phyloP scores from a whole-genome alignment of 2,797 vertebrate genomes.

The Bryconaethiops microstoma region DNA sequence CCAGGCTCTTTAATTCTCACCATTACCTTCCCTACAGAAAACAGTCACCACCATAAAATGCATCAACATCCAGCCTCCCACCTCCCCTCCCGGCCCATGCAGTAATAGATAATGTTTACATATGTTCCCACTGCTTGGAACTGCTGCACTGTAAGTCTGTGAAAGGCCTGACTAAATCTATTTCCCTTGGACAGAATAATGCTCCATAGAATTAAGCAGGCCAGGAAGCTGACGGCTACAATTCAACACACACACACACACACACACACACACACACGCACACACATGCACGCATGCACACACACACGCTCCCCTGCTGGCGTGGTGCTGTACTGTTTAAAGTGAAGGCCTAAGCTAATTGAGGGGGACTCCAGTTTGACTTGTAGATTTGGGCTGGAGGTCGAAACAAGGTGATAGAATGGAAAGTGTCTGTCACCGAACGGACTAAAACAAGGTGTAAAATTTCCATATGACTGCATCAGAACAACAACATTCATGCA shows the following conservation, averaged over 20 bases:
- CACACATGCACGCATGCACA: slow-evolving; percentile 21
- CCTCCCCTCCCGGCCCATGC: slow-evolving; percentile 73
- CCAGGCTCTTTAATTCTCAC: slow-evolving; percentile 17
- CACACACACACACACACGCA: slow-evolving; percentile 7
- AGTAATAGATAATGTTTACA: slow-evolving; percentile 93
- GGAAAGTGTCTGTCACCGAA: slow-evolving; percentile 24
- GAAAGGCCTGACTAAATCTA: slow-evolving; percentile 96
- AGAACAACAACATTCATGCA: not conserved
- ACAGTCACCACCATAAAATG: slow-evolving; percentile 83
- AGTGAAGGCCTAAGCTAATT: slow-evolving; percentile 32
- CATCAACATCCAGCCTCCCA: slow-evolving; percentile 85
- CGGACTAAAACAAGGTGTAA: not conserved
- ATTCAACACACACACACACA: slow-evolving; percentile 31
- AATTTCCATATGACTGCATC: slow-evolving; percentile 10
- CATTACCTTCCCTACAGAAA: slow-evolving; percentile 80
- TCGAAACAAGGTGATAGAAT: slow-evolving; percentile 6
- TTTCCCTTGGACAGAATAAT: slow-evolving; percentile 88
- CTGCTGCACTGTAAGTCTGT: slow-evolving; percentile 86
- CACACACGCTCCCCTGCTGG: slow-evolving; percentile 20
- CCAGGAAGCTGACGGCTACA: slow-evolving; percentile 82
- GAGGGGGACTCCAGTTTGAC: slow-evolving; percentile 33
- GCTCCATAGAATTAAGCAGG: slow-evolving; percentile 88
- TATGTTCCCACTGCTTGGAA: slow-evolving; percentile 91
- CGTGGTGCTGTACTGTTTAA: slow-evolving; percentile 29
- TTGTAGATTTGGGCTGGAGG: slow-evolving; percentile 20